A percentile compares a stretch with the other conserved stretches of the same genome.
Conservation (phyloP, 2,888 invertebrate species). For the Drosophila glabriapex region DNA sequence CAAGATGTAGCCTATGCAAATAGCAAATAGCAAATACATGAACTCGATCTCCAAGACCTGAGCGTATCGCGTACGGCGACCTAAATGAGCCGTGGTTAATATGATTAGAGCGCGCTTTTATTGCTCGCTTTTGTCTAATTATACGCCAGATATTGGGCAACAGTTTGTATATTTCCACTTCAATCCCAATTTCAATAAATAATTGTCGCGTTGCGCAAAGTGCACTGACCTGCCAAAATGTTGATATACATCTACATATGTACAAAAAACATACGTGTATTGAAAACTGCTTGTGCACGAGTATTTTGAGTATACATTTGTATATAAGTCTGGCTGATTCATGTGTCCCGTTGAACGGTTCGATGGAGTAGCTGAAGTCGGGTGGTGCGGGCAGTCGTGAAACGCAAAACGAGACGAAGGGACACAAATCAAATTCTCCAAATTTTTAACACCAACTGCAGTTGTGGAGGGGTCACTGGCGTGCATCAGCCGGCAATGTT, state of each 20-base stretch:
- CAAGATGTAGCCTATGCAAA: slow-evolving; percentile 51
- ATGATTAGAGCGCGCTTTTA: slow-evolving; percentile 73
- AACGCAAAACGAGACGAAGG: slow-evolving; percentile 46
- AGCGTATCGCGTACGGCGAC: slow-evolving; percentile 67
- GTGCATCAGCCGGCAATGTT: slow-evolving; percentile 34
- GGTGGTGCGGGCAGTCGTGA: slow-evolving; percentile 4
- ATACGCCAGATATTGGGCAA: slow-evolving; percentile 54
- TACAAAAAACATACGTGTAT: not conserved
- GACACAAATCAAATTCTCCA: slow-evolving; percentile 61
- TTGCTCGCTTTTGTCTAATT: slow-evolving; percentile 73
- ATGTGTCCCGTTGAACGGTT: slow-evolving; percentile 55
- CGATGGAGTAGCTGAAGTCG: slow-evolving; percentile 8
- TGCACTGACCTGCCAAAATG: slow-evolving; percentile 68
- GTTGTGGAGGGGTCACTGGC: slow-evolving; percentile 65
- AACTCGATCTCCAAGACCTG: slow-evolving; percentile 48
- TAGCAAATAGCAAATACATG: slow-evolving; percentile 36
- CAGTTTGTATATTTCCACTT: slow-evolving; percentile 33
- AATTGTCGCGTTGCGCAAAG: slow-evolving; percentile 69
- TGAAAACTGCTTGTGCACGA: slow-evolving; percentile 39
- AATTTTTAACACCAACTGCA: slow-evolving; percentile 55
- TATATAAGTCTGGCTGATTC: slow-evolving; percentile 49
- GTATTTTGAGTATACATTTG: slow-evolving; percentile 6
- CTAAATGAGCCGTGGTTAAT: slow-evolving; percentile 76
- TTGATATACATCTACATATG: slow-evolving; percentile 42
- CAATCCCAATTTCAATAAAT: slow-evolving; percentile 57